Evolutionary conservation across 2,797 vertebrate genomes (phyloP), one percentile per base, ranked within the genome.

Genomic region (Gambelia wislizenii): DNA sequence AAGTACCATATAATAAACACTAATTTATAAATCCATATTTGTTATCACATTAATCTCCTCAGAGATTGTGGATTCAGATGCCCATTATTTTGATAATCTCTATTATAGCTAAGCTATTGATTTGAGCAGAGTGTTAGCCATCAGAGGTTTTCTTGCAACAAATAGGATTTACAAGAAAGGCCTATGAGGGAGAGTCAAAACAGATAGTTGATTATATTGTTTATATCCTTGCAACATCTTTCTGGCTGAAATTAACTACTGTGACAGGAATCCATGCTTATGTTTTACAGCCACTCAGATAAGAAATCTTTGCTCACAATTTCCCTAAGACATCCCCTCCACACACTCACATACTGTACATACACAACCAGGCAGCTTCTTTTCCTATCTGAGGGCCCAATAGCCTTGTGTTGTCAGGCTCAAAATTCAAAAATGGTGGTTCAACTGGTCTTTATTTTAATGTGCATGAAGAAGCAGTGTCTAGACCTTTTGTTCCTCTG

Each of bases 71-170:
- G 1, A 90, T 59, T 10, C 0, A 81, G 42, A 83, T 42, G 0
- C 30, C 9, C 85, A 36, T 83, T 67, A 12, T 86, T 87, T 86
- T 87, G 33, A 88, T 67, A 84, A 75, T 69, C 75, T 59, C 22
- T 84, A 25, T 83, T 90, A 72, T 64, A 85, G 84, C 87, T 92
- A 83, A 89, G 84, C 54, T 56, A 86, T 13, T 52, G 83, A n/a
- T 87, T 42, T 70, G 30, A 84, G 61, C 1, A 22, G 14, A 33
- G 13, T 77, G 42, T 44, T 80, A 1, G 0, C 54, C 86, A 79
- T 18, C 59, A 13, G 6, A 70, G 18, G 22, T 83, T 47, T 27
- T 85, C 8, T 0, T 33, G 0, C 1, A 84, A 69, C 13, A 67
- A 91, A 88, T 13, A 36, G 16, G 83, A 64, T 89, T 4, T 76